Evolutionary conservation across 2,888 invertebrate genomes (phyloP), one percentile per base, ranked within the genome.

Genomic region (Dynastes tityus): DNA sequence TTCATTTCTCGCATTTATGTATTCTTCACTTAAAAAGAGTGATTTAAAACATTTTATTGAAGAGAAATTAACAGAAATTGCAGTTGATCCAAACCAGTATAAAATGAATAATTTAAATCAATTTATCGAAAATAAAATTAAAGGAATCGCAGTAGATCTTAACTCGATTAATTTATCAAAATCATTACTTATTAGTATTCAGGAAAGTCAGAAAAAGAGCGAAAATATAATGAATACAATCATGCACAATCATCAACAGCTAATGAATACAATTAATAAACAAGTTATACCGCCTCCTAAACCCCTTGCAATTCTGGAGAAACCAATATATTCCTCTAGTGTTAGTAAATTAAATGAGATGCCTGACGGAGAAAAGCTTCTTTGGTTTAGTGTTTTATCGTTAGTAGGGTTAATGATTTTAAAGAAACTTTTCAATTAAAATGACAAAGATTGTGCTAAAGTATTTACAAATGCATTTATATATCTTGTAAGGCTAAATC

Each of bases 1-100:
- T 58, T 88, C 88, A 0, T 87, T 88, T 81, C 80, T 88, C 65
- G 86, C 87, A 2, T 89, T 88, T 81, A 80, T 84, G 22, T 87
- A 87, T 78, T 85, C 88, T 1, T 86, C 86, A 6, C 78, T 87
- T 45, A 83, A 82, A 64, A 88, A 87, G 80, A 83, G 86, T n/a
- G 88, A 89, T 78, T 82, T 89, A 37, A 88, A 88, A 80, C 68
- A 79, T 5, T 85, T 85, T 51, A 85, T 88, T 16, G 84, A 86
- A 68, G 82, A 85, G 16, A 82, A 80, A 4, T 29, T 79, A 16
- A 51, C 68, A 37, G 55, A 67, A 37, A 51, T 67, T 3, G 11
- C 76, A 11, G n/a, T 22, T 11, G 45, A 11, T 45, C 11, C 45
- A 5, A 5, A 37, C 5, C 32, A 37, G 5, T 37, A 37, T 45